A percentile compares a stretch with the other conserved stretches of the same genome.
phyloP scores from a whole-genome alignment of 1,140 invertebrate genomes.

The Brachionus koreanus region DNA sequence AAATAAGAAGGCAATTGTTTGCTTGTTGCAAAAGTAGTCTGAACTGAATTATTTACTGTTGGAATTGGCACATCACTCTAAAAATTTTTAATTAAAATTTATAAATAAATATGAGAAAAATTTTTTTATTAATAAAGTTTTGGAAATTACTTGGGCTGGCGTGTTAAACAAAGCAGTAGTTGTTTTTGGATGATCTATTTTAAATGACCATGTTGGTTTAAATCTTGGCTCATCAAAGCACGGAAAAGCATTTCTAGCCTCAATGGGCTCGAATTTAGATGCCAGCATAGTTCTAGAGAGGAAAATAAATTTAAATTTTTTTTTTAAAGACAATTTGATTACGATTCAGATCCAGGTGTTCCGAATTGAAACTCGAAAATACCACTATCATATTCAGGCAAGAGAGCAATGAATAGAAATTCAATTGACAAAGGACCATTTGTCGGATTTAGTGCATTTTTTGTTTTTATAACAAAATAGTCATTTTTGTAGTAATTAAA shows the following conservation, averaged over 20 bases:
- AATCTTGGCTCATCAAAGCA: slow-evolving; percentile 44
- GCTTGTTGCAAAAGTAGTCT: slow-evolving; percentile 15
- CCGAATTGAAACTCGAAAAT: slow-evolving; percentile 42
- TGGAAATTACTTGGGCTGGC: background rate
- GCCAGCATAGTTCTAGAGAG: slow-evolving; percentile 35
- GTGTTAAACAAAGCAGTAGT: slow-evolving; percentile 35
- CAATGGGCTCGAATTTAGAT: slow-evolving; percentile 41
- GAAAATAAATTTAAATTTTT: background rate
- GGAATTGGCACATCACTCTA: background rate
- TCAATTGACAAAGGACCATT: slow-evolving; percentile 13
- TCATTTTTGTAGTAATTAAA: slow-evolving; percentile 19
- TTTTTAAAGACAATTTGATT: background rate
- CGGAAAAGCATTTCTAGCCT: slow-evolving; percentile 31
- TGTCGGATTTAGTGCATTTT: background rate
- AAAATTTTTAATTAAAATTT: background rate
- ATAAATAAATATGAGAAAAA: background rate
- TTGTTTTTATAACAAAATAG: slow-evolving; percentile 25
- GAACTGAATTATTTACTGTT: background rate
- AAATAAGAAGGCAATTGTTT: slow-evolving; percentile 22
- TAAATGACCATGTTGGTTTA: background rate
- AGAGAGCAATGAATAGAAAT: slow-evolving; percentile 4
- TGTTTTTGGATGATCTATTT: slow-evolving; percentile 18
- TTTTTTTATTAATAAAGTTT: no score
- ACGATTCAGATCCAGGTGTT: slow-evolving; percentile 3
- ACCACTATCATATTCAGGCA: slow-evolving; percentile 25